A percentile compares a stretch with the other conserved stretches of the same genome.
Conservation (phyloP, 2,113 vertebrate genomes). For the Australoheros scitulus region DNA sequence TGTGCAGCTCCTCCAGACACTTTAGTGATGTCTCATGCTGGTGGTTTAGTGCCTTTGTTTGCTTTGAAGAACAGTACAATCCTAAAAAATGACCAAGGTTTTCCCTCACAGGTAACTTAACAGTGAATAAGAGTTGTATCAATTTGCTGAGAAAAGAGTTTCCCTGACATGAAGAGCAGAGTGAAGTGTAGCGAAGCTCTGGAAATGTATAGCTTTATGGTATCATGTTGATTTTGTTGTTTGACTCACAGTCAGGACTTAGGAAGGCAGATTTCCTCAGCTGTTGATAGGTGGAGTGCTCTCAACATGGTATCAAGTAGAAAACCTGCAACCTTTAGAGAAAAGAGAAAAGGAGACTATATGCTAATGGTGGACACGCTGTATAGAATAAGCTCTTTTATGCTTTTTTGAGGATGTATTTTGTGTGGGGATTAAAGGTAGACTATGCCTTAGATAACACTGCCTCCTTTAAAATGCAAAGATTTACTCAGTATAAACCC, state of each 20-base stretch:
- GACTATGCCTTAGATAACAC: too few species aligned
- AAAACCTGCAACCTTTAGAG: constrained; percentile 1
- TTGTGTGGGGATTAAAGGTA: neutral
- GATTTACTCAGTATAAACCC: neutral
- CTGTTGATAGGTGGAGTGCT: neutral
- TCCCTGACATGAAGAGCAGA: neutral
- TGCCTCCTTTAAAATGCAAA: neutral
- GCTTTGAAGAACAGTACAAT: neutral
- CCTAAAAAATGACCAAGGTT: neutral
- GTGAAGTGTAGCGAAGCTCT: neutral
- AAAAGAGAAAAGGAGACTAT: neutral
- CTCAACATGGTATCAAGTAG: neutral
- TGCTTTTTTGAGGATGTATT: neutral
- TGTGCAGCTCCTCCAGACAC: constrained; percentile 28
- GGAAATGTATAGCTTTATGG: neutral
- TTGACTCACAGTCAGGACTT: constrained; percentile 2
- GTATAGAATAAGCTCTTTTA: neutral
- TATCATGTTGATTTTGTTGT: neutral
- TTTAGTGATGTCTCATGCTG: constrained; percentile 18
- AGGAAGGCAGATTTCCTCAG: neutral
- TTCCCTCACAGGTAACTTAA: neutral
- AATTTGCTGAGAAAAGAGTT: neutral
- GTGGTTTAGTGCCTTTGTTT: constrained; percentile 38
- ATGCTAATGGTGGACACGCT: neutral
- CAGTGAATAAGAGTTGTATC: neutral